A percentile compares a stretch with the other conserved stretches of the same genome.
Evolutionary conservation across 2,888 invertebrate species (phyloP).

Genomic region (Oxyteleia sp.): DNA sequence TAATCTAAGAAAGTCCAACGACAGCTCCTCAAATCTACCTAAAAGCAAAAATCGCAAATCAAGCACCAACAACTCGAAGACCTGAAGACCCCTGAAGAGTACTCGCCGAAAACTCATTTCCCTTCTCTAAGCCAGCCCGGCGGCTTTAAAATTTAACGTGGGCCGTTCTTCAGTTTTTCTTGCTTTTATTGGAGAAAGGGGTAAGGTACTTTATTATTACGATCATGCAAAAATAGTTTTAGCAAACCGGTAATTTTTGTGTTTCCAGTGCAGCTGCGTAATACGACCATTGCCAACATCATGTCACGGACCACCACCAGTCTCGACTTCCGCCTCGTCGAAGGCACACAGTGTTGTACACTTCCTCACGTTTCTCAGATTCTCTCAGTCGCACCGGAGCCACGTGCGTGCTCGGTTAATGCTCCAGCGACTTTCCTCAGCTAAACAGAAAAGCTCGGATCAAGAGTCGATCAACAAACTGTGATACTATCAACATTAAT

Average conservation of each 20-base stretch:
- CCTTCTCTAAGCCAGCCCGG: too few species aligned
- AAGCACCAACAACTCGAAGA: too few species aligned
- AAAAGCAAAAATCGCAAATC: too few species aligned
- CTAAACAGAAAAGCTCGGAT: slow-evolving; percentile 25
- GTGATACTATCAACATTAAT: slow-evolving; percentile 51
- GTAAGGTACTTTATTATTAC: slow-evolving; percentile 8
- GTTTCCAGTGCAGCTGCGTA: slow-evolving; percentile 64
- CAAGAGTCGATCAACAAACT: slow-evolving; percentile 35
- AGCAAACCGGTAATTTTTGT: slow-evolving; percentile 47
- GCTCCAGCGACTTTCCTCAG: slow-evolving; percentile 71
- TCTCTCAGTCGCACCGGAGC: slow-evolving; percentile 84
- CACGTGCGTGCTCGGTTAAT: slow-evolving; percentile 84
- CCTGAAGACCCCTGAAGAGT: too few species aligned
- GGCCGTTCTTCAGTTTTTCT: too few species aligned
- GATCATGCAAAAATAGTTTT: slow-evolving; percentile 48
- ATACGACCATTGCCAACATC: slow-evolving; percentile 65
- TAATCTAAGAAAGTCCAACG: slow-evolving; percentile 45
- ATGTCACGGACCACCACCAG: slow-evolving; percentile 77
- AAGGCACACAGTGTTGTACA: slow-evolving; percentile 79
- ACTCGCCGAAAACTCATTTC: too few species aligned
- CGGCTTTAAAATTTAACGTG: too few species aligned
- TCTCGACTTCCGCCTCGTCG: slow-evolving; percentile 83
- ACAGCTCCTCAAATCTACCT: neutral
- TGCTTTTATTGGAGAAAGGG: slow-evolving; percentile 12
- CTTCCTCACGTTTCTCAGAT: slow-evolving; percentile 82